Base-by-base conservation (phyloP, 2,888 invertebrate species). In the Drosophila maculinotata region DNA sequence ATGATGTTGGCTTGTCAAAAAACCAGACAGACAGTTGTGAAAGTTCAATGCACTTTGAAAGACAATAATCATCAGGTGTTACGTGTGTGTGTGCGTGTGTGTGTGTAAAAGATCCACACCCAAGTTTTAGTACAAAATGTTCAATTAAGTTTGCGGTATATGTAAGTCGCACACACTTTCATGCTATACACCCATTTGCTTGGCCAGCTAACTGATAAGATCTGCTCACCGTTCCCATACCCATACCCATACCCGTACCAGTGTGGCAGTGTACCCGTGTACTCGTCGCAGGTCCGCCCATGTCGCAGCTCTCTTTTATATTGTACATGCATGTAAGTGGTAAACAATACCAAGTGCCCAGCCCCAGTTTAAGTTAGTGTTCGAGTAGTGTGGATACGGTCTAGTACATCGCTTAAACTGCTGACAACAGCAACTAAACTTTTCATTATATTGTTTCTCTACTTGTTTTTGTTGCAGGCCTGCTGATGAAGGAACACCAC, bases 401-500 rank as follows among this genome's bases (percentile, higher is more conserved):
- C 81, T 77, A 64, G 53, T 85, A 76, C 78, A 52, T 80, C 63
- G 58, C 69, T 79, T 81, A 79, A 82, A 71, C 70, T 36, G 58
- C 63, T 54, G 56, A 75, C 71, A 58, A 59, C 31, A 79, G 56
- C 52, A 69, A 52, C 54, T 54, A 23, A 59, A 67, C 53, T 58
- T 42, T 28, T 26, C 23, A 31, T 41, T 44, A 44, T 35, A 60
- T 26, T 28, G 28, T 42, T 67, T 49, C 63, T 59, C 52, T 35
- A 39, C 63, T 47, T 65, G 57, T 57, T 44, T 15, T 56, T 57
- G 66, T 76, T 69, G 23, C 76, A 89, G 89, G 89, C 89, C 60
- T 89, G 89, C 87, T 89, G 90, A 89, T 88, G 86, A 65, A 74
- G 69, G 53, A 64, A 47, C 36, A 36, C 17, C 44, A 36, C 52